Conservation (phyloP, 64 coral and sea anemone species). For the Montipora cactus region DNA sequence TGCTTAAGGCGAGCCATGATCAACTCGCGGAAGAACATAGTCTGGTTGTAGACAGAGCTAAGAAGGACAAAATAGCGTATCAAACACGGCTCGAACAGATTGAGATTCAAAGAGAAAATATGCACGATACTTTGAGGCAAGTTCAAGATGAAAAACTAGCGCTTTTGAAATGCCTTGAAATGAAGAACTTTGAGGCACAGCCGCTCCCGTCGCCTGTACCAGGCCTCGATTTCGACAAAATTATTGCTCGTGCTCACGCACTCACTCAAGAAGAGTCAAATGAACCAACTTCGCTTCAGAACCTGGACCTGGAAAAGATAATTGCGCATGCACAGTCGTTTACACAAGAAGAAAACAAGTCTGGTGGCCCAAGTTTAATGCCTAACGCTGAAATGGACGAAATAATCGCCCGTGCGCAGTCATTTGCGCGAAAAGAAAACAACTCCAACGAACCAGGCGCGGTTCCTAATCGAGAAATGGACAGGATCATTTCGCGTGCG, state of each 20-base stretch:
- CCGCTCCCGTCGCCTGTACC: conserved; percentile 11
- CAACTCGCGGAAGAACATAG: conserved; percentile 67
- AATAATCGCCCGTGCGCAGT: conserved; percentile 57
- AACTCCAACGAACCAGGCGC: background rate
- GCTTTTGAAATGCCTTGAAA: conserved; percentile 84
- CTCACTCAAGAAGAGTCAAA: conserved; percentile 27
- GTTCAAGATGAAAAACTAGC: conserved; percentile 84
- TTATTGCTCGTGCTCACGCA: conserved; percentile 41
- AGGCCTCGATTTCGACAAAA: conserved; percentile 47
- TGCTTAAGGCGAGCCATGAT: conserved; percentile 42
- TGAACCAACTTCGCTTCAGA: conserved; percentile 25
- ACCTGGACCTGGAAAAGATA: conserved; percentile 53
- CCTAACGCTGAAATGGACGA: conserved; percentile 19
- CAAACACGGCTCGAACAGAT: conserved; percentile 53
- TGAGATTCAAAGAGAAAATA: conserved; percentile 68
- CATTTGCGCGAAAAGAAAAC: conserved; percentile 36
- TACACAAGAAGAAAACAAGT: conserved; percentile 31
- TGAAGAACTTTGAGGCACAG: conserved; percentile 52
- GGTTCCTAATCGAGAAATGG: background rate
- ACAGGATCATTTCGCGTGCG: conserved; percentile 33
- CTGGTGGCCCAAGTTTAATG: background rate
- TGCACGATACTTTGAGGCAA: conserved; percentile 69
- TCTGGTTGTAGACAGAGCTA: conserved; percentile 22
- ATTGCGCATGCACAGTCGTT: conserved; percentile 45
- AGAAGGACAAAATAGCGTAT: conserved; percentile 63